These are phyloP conservation scores for Fissipunctia ypsillon DNA, from an alignment of 2,888 invertebrate species.

Conservation along the genomic window DNA sequence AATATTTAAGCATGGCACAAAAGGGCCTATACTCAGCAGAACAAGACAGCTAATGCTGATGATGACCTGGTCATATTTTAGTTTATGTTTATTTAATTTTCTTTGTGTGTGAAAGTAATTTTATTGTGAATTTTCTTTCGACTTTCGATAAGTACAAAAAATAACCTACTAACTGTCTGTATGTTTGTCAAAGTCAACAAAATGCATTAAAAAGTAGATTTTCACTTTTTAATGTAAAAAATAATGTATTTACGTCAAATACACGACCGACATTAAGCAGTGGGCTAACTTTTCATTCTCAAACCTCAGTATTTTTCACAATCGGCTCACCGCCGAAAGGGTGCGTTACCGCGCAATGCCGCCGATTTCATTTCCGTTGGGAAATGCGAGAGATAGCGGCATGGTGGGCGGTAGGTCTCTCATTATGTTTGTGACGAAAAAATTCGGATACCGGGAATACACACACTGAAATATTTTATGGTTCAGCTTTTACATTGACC, in stretches of 20 bases:
- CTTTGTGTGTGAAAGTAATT: not conserved
- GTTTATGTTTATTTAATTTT: too few species aligned
- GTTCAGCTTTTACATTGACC: slow-evolving; percentile 52
- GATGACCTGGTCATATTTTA: not conserved
- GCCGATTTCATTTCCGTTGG: slow-evolving; percentile 70
- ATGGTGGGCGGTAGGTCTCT: slow-evolving; percentile 31
- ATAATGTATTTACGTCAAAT: not conserved
- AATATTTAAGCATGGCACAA: not conserved
- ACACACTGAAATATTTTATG: slow-evolving; percentile 52
- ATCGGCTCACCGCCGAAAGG: slow-evolving; percentile 59
- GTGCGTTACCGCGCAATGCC: slow-evolving; percentile 60
- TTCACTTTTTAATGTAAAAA: not conserved
- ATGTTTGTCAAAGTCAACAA: not conserved
- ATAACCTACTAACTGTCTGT: not conserved
- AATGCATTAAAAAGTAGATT: not conserved
- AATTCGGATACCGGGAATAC: slow-evolving; percentile 41
- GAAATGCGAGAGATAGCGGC: slow-evolving; percentile 65
- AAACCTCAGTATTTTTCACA: slow-evolving; percentile 53
- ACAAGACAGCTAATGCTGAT: too few species aligned
- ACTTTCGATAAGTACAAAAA: not conserved
- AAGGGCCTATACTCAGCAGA: too few species aligned
- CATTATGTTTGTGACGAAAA: slow-evolving; percentile 61
- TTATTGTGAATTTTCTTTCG: not conserved
- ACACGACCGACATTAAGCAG: slow-evolving; percentile 22
- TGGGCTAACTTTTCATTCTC: slow-evolving; percentile 49